phyloP scores from a whole-genome alignment of 2,797 vertebrate species.

The Sebastes cheni region DNA sequence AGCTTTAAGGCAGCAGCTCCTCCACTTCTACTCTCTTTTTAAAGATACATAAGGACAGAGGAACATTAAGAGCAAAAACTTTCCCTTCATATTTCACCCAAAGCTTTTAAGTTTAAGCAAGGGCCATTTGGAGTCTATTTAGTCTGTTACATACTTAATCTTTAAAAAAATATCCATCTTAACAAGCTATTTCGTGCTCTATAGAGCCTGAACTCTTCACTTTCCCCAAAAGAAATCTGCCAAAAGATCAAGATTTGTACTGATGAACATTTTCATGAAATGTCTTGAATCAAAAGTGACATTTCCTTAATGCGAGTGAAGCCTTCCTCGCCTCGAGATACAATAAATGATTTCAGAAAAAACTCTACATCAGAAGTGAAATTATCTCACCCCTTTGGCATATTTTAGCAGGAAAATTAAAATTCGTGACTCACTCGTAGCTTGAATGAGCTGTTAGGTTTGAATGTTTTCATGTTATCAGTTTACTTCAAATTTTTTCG shows the following conservation, averaged over 20 bases:
- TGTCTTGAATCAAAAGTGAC: background rate
- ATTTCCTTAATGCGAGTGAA: background rate
- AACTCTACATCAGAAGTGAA: background rate
- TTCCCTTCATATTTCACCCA: background rate
- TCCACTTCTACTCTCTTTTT: background rate
- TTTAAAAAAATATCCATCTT: conserved; percentile 5
- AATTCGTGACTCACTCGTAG: conserved; percentile 19
- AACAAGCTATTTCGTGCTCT: background rate
- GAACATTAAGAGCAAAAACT: background rate
- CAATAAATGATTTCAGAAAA: conserved; percentile 1
- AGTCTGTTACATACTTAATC: background rate
- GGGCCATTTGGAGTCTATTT: background rate
- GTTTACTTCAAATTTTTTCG: conserved; percentile 37
- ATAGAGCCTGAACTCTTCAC: background rate
- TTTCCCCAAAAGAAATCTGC: background rate
- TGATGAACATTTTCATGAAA: background rate
- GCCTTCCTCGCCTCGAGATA: background rate
- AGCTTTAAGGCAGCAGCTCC: background rate
- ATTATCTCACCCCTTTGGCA: conserved; percentile 11
- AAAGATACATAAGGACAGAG: background rate
- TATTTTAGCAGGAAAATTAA: conserved; percentile 24
- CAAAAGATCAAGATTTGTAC: background rate
- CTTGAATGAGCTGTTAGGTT: conserved; percentile 28
- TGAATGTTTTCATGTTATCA: conserved; percentile 42
- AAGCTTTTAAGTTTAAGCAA: background rate